These are phyloP conservation scores for Sebastes diploproa DNA, from an alignment of 2,797 vertebrate genomes.

Conservation along the genomic window DNA sequence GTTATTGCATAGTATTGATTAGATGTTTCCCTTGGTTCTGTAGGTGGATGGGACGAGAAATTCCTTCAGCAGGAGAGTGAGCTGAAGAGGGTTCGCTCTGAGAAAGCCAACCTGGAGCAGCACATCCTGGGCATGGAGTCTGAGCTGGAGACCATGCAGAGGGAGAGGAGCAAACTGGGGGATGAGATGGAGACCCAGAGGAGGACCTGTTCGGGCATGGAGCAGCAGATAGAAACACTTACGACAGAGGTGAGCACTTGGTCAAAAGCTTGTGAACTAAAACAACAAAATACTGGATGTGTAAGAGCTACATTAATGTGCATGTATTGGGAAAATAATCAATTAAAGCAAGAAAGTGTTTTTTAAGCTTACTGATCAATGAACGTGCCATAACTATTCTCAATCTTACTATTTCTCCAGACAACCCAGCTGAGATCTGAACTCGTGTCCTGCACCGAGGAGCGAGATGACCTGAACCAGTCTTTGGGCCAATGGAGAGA, in stretches of 20 bases:
- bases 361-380: neutral
- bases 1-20: neutral
- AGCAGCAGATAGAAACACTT: slow-evolving; percentile 80
- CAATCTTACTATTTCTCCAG: slow-evolving; percentile 36
- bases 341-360: neutral
- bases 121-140: slow-evolving; percentile 80
- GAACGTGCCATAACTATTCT: neutral
- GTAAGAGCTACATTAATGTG: neutral
- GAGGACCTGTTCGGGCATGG: slow-evolving; percentile 76
- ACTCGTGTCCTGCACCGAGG: slow-evolving; percentile 80
- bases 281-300: neutral
- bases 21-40: neutral
- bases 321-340: neutral
- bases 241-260: slow-evolving; percentile 71
- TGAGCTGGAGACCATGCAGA: slow-evolving; percentile 81
- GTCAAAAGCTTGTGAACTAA: neutral
- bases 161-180: slow-evolving; percentile 77
- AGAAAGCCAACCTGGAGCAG: slow-evolving; percentile 83
- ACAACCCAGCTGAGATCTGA: slow-evolving; percentile 79
- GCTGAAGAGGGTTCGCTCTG: slow-evolving; percentile 78
- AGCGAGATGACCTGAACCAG: slow-evolving; percentile 80
- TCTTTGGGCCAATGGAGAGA: slow-evolving; percentile 78
- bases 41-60: slow-evolving; percentile 80
- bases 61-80: slow-evolving; percentile 84
- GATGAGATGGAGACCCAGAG: slow-evolving; percentile 78